Conservation (phyloP, 2,113 vertebrate species). For the Zosterops japonicus region DNA sequence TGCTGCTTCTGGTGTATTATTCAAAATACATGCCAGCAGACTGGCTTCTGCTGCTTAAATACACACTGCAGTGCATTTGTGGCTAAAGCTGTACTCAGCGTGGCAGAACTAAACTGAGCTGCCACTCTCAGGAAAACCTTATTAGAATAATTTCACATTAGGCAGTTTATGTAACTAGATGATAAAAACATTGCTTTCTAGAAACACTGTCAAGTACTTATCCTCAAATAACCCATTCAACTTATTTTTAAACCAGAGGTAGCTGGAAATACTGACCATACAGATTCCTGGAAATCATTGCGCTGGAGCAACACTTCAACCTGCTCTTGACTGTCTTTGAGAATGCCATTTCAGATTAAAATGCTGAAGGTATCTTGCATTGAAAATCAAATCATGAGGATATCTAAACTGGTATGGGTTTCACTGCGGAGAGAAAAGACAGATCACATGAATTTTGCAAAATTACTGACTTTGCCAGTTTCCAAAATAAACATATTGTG, state of each 20-base stretch:
- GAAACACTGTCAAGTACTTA: background rate
- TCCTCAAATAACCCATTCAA: background rate
- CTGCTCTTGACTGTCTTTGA: background rate
- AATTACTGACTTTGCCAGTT: background rate
- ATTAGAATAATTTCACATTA: background rate
- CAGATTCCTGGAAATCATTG: background rate
- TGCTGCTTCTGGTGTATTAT: background rate
- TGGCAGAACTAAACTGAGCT: background rate
- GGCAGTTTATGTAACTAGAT: constrained; percentile 3
- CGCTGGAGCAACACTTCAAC: background rate
- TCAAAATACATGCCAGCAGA: background rate
- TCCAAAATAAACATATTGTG: background rate
- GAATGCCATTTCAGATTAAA: background rate
- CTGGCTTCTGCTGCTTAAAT: background rate
- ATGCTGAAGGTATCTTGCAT: background rate
- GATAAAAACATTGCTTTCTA: background rate
- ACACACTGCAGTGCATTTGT: background rate
- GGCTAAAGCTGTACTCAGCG: background rate
- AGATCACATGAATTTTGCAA: background rate
- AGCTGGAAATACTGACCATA: background rate
- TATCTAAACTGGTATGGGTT: background rate
- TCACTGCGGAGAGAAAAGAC: background rate
- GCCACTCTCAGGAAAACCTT: constrained; percentile 17
- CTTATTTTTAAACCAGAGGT: background rate
- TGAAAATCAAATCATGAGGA: background rate